phyloP scores from a whole-genome alignment of 2,888 invertebrate genomes.

The Ophion ventricosus region DNA sequence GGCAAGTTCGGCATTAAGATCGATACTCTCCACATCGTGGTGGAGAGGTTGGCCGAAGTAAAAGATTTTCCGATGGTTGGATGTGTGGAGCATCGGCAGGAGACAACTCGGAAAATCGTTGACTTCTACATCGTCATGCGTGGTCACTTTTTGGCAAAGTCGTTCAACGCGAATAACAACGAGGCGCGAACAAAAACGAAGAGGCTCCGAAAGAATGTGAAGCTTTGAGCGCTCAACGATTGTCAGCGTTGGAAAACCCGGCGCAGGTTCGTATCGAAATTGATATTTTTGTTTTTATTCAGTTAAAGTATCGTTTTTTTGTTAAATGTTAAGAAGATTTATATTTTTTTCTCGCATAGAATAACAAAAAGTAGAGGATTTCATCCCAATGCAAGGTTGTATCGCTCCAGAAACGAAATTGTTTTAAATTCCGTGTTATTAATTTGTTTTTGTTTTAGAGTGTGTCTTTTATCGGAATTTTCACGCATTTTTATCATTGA shows the following conservation, averaged over 20 bases:
- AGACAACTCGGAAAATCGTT: too few relatives aligned
- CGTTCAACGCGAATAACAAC: too few relatives aligned
- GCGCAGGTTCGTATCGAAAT: background rate
- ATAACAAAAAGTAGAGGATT: background rate
- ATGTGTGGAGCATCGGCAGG: background rate
- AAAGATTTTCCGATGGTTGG: conserved; percentile 38
- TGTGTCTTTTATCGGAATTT: background rate
- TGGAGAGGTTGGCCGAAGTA: conserved; percentile 14
- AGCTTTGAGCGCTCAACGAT: background rate
- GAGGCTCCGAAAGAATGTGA: too few relatives aligned
- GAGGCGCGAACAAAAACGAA: too few relatives aligned
- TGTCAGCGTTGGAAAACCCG: background rate
- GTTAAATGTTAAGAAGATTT: background rate
- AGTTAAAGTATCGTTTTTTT: background rate
- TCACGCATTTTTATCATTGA: too few relatives aligned
- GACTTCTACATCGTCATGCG: too few relatives aligned
- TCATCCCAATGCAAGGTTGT: background rate
- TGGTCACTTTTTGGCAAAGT: too few relatives aligned
- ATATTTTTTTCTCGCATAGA: background rate
- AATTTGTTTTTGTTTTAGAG: background rate
- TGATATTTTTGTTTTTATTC: background rate
- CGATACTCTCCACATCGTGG: background rate
- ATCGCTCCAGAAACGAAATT: background rate
- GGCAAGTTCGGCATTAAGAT: too few relatives aligned
- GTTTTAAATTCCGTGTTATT: too few relatives aligned